Evolutionary conservation across 2,113 vertebrate genomes (phyloP).

Genomic region (Guaruba guarouba): DNA sequence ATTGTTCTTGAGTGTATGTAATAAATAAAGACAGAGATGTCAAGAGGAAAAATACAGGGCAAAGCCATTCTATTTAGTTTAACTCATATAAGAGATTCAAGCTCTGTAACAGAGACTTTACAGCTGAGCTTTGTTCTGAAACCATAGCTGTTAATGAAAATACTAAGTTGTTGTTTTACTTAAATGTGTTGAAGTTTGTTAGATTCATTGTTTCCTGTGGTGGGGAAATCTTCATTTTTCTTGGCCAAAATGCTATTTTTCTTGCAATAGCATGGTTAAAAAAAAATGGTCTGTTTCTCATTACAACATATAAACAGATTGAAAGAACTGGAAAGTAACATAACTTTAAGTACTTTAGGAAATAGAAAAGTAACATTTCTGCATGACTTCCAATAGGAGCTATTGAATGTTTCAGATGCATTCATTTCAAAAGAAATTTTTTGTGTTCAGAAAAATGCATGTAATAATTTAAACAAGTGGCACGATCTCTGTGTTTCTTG

Average conservation of each 20-base stretch:
- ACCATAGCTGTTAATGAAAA: conserved; percentile 69
- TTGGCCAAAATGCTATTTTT: conserved; percentile 77
- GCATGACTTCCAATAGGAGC: background rate
- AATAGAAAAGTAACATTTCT: conserved; percentile 45
- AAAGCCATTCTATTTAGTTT: conserved; percentile 21
- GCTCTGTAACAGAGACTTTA: background rate
- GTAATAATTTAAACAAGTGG: background rate
- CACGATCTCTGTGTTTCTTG: background rate
- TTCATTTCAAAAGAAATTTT: background rate
- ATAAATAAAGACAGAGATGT: background rate
- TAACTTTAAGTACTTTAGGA: conserved; percentile 48
- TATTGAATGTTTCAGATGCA: background rate
- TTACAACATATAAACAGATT: conserved; percentile 73
- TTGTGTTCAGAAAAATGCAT: background rate
- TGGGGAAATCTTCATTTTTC: conserved; percentile 74
- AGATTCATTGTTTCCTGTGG: conserved; percentile 79
- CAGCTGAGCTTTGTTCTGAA: conserved; percentile 45
- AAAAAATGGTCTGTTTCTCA: conserved; percentile 67
- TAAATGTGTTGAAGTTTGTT: conserved; percentile 75
- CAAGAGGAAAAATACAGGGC: background rate
- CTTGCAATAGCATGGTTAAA: conserved; percentile 58
- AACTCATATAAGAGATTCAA: background rate
- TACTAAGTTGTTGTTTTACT: conserved; percentile 73
- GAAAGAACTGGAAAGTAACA: conserved; percentile 53
- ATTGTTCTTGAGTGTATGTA: background rate